These are phyloP conservation scores for Cenopis cana DNA, from an alignment of 2,888 invertebrate species.

Conservation along the genomic window DNA sequence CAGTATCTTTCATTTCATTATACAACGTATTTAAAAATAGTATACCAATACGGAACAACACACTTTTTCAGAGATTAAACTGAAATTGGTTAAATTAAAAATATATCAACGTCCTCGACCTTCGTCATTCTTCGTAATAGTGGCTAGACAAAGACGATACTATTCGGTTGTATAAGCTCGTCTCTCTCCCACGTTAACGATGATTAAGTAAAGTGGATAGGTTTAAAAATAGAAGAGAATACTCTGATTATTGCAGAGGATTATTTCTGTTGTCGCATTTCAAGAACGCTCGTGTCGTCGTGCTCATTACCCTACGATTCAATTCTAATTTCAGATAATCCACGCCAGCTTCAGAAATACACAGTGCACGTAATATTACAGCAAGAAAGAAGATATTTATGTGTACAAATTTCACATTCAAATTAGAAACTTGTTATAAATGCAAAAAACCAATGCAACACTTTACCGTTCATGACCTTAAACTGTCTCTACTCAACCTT, in stretches of 20 bases:
- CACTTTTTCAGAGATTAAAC: not conserved
- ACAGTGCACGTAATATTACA: not conserved
- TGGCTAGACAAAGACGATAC: not conserved
- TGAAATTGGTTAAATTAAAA: conserved; percentile 21
- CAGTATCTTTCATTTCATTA: not conserved
- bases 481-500: no score
- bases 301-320: conserved; percentile 1
- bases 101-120: conserved; percentile 19
- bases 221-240: conserved; percentile 5
- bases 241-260: conserved; percentile 10
- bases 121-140: conserved; percentile 20
- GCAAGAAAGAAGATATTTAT: no score
- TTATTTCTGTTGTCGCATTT: conserved; percentile 7
- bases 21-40: not conserved
- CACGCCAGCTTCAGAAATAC: not conserved
- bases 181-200: conserved; percentile 28
- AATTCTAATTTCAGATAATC: conserved; percentile 10
- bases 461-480: no score
- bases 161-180: conserved; percentile 4
- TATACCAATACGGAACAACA: not conserved
- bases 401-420: no score
- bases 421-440: no score
- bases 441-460: no score
- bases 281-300: conserved; percentile 5
- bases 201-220: conserved; percentile 26